Percentiles rank a stretch among this genome's conserved stretches.
Evolutionary conservation across 2,888 invertebrate species (phyloP).

Genomic region (Eilema caniola): DNA sequence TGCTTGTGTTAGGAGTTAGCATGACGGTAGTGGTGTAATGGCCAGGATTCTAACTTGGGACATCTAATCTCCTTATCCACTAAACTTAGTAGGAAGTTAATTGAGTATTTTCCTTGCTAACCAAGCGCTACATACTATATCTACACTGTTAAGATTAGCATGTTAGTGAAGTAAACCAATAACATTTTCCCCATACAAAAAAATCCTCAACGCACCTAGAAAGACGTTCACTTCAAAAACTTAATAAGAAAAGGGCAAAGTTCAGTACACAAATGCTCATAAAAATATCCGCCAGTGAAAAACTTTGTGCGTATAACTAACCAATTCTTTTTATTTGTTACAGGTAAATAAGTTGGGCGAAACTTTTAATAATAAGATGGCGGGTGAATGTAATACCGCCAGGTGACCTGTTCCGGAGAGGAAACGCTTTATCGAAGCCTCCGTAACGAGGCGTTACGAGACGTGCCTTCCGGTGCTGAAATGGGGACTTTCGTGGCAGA

Average conservation of each 20-base stretch:
- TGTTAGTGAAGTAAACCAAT: background rate
- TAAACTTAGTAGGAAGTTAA: too few relatives aligned
- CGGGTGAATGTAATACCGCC: slow-evolving; percentile 37
- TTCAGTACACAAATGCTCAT: slow-evolving; percentile 1
- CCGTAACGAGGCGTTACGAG: slow-evolving; percentile 28
- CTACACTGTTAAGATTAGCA: background rate
- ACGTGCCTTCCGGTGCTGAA: slow-evolving; percentile 28
- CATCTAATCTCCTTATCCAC: too few relatives aligned
- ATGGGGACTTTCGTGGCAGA: slow-evolving; percentile 22
- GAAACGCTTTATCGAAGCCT: slow-evolving; percentile 39
- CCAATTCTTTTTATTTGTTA: slow-evolving; percentile 33
- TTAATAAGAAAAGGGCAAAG: background rate
- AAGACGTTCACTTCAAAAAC: slow-evolving; percentile 3
- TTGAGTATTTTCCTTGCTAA: too few relatives aligned
- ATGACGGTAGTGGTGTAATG: too few relatives aligned
- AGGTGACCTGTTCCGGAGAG: slow-evolving; percentile 33
- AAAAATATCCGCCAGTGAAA: background rate
- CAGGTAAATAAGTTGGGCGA: slow-evolving; percentile 42
- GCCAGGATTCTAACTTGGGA: too few relatives aligned
- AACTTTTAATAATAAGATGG: background rate
- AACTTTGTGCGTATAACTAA: background rate
- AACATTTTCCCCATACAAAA: background rate
- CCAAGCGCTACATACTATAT: too few relatives aligned
- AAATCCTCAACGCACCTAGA: background rate
- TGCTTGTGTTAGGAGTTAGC: too few relatives aligned